Evolutionary conservation across 1,140 invertebrate species (phyloP).

Genomic region (Pomacea maculata): DNA sequence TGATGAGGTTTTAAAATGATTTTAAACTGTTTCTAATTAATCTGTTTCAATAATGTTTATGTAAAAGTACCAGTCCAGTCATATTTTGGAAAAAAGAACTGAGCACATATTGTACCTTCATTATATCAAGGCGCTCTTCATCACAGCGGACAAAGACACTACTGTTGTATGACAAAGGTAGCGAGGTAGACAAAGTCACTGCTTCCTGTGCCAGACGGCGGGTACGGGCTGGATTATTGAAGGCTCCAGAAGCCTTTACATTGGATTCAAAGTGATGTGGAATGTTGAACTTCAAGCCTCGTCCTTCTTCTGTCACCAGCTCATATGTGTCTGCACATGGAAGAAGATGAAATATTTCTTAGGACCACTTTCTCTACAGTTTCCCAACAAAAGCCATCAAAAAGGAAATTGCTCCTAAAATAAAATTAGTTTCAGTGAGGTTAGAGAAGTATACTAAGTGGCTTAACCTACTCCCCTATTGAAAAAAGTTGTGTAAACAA

Average conservation of each 20-base stretch:
- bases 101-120: slow-evolving; percentile 76
- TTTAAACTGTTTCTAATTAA: no score
- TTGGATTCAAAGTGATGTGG: slow-evolving; percentile 92
- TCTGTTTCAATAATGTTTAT: no score
- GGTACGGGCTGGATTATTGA: slow-evolving; percentile 82
- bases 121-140: slow-evolving; percentile 90
- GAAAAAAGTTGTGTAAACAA: no score
- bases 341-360: background rate
- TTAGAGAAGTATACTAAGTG: no score
- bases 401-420: no score
- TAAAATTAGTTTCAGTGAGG: no score
- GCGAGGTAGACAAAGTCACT: slow-evolving; percentile 90
- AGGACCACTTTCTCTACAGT: no score
- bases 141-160: slow-evolving; percentile 96
- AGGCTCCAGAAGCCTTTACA: slow-evolving; percentile 84
- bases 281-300: slow-evolving; percentile 82
- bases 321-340: slow-evolving; percentile 81
- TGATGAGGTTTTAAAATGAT: no score
- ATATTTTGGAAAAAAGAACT: no score
- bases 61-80: no score
- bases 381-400: no score
- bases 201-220: slow-evolving; percentile 95
- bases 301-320: slow-evolving; percentile 83
- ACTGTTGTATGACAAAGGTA: slow-evolving; percentile 92
- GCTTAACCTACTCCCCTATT: no score